These are phyloP conservation scores for Drosophila busckii DNA, from an alignment of 1,140 invertebrate genomes.

Conservation along the genomic window DNA sequence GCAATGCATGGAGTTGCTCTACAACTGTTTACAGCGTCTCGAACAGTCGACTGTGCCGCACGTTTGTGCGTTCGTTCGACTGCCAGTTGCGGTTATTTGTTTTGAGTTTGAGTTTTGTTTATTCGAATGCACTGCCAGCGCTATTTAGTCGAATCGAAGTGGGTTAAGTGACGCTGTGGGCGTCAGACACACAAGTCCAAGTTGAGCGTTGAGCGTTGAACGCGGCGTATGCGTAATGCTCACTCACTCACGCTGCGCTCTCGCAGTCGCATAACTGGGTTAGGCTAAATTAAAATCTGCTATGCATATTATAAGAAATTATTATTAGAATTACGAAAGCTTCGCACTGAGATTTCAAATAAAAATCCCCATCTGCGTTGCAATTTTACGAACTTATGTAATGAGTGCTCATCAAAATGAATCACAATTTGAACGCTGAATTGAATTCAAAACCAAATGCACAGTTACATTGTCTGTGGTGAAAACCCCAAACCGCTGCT, in stretches of 20 bases:
- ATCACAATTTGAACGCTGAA: conserved; percentile 14
- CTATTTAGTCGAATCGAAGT: conserved; percentile 18
- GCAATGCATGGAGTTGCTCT: too few species aligned
- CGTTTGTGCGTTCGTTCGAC: background rate
- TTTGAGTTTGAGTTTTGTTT: conserved; percentile 12
- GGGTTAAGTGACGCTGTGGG: conserved; percentile 20
- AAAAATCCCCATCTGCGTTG: too few species aligned
- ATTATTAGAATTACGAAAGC: conserved; percentile 63
- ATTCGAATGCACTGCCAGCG: conserved; percentile 20
- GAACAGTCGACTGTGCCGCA: too few species aligned
- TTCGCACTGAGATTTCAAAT: too few species aligned
- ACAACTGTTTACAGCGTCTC: too few species aligned
- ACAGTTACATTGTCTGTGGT: too few species aligned
- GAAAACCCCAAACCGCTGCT: too few species aligned
- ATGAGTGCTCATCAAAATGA: conserved; percentile 60
- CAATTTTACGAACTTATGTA: conserved; percentile 39
- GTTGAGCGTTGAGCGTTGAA: conserved; percentile 19
- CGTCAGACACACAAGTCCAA: conserved; percentile 1
- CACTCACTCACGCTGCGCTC: background rate
- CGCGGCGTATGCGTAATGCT: conserved; percentile 56
- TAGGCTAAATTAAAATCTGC: conserved; percentile 45
- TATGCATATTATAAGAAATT: too few species aligned
- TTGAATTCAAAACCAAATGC: too few species aligned
- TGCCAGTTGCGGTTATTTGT: background rate
- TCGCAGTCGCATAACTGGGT: conserved; percentile 22